phyloP scores from a whole-genome alignment of 2,888 invertebrate species.

The Megaustenia siamemsis region DNA sequence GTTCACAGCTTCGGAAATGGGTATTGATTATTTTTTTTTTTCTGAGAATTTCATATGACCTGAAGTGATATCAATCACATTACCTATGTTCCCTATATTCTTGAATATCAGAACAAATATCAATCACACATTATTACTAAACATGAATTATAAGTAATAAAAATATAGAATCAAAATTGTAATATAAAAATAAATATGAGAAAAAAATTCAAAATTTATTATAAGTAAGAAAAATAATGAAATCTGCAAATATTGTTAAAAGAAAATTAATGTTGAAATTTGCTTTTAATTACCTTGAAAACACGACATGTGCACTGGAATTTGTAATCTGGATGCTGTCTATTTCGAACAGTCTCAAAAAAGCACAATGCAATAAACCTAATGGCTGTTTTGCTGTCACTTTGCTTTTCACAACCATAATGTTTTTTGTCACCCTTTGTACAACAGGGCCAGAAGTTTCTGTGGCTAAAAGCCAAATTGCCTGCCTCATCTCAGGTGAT shows the following conservation, averaged over 20 bases:
- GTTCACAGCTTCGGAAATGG: too few species aligned
- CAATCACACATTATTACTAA: too few species aligned
- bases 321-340: slow-evolving; percentile 81
- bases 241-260: not conserved
- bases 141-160: too few species aligned
- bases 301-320: slow-evolving; percentile 84
- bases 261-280: slow-evolving; percentile 3
- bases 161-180: too few species aligned
- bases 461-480: slow-evolving; percentile 84
- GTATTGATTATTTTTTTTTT: too few species aligned
- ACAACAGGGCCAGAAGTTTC: slow-evolving; percentile 85
- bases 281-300: slow-evolving; percentile 80
- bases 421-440: slow-evolving; percentile 86
- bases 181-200: not conserved
- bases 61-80: too few species aligned
- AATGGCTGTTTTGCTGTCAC: slow-evolving; percentile 85
- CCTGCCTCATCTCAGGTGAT: slow-evolving; percentile 83
- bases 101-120: too few species aligned
- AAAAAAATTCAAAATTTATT: not conserved
- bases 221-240: not conserved
- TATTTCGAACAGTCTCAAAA: slow-evolving; percentile 78
- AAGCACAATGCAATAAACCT: slow-evolving; percentile 86
- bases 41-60: too few species aligned
- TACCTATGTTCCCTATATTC: too few species aligned
- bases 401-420: slow-evolving; percentile 87